Evolutionary conservation across 2,113 vertebrate genomes (phyloP).

Genomic region (Clupea harengus): DNA sequence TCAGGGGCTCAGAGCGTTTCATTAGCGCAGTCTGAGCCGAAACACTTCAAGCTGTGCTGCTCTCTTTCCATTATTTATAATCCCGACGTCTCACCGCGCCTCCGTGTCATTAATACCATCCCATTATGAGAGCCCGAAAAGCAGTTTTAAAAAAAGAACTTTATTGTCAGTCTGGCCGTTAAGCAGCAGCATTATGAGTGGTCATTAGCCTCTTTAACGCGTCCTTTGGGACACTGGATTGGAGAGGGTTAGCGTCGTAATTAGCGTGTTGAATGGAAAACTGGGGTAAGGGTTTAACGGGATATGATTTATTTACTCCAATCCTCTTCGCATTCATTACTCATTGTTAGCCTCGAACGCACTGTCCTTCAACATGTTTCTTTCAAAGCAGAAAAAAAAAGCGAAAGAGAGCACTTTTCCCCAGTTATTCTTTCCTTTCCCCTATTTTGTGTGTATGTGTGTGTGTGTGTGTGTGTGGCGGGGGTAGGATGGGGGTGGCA

Average conservation of each 20-base stretch:
- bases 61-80: slow-evolving; percentile 47
- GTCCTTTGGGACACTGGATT: slow-evolving; percentile 58
- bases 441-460: not conserved
- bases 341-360: not conserved
- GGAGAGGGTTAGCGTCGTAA: slow-evolving; percentile 61
- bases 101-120: slow-evolving; percentile 66
- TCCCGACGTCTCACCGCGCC: slow-evolving; percentile 57
- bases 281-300: slow-evolving; percentile 48
- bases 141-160: slow-evolving; percentile 60
- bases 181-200: slow-evolving; percentile 69
- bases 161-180: slow-evolving; percentile 66
- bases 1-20: slow-evolving; percentile 51
- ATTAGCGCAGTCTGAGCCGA: slow-evolving; percentile 47
- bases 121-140: slow-evolving; percentile 59
- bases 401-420: no score
- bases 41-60: slow-evolving; percentile 15
- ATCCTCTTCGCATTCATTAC: slow-evolving; percentile 37
- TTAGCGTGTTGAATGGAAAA: slow-evolving; percentile 61
- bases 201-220: slow-evolving; percentile 72
- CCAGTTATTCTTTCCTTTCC: not conserved
- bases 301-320: slow-evolving; percentile 50
- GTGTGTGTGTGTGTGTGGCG: not conserved
- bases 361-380: slow-evolving; percentile 16
- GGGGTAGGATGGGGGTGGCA: not conserved
- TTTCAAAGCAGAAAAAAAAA: not conserved